phyloP scores from a whole-genome alignment of 1,140 invertebrate genomes.

The Catajapyx aquilonaris region DNA sequence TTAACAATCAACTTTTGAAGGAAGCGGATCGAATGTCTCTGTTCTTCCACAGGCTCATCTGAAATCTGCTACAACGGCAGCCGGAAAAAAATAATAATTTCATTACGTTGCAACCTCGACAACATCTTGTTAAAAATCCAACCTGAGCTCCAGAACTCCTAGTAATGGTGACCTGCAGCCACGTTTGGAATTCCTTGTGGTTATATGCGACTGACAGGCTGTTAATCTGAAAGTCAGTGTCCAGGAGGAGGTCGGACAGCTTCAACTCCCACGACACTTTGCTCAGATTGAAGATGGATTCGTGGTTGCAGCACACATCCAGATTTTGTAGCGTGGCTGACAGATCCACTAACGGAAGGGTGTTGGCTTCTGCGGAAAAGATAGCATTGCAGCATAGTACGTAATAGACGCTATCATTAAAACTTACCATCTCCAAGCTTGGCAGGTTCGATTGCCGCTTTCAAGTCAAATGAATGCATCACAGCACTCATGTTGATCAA shows the following conservation, averaged over 20 bases:
- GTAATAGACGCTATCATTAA: neutral
- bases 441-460: conserved; percentile 21
- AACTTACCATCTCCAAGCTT: neutral
- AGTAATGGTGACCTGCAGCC: conserved; percentile 17
- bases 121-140: neutral
- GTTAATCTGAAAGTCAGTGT: conserved; percentile 41
- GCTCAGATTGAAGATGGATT: too few relatives aligned
- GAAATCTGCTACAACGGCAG: too few relatives aligned
- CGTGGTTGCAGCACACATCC: too few relatives aligned
- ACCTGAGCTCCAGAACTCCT: neutral
- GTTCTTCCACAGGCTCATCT: too few relatives aligned
- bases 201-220: conserved; percentile 44
- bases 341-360: conserved; percentile 31
- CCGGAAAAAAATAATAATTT: too few relatives aligned
- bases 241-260: conserved; percentile 40
- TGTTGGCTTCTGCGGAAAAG: neutral
- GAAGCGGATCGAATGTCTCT: too few relatives aligned
- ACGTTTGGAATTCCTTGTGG: conserved; percentile 33
- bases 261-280: too few relatives aligned
- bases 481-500: conserved; percentile 24
- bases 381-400: conserved; percentile 1
- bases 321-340: too few relatives aligned
- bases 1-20: too few relatives aligned
- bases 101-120: too few relatives aligned
- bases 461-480: conserved; percentile 25